Evolutionary conservation across 2,113 vertebrate species (phyloP).

Genomic region (Sapajus apella): DNA sequence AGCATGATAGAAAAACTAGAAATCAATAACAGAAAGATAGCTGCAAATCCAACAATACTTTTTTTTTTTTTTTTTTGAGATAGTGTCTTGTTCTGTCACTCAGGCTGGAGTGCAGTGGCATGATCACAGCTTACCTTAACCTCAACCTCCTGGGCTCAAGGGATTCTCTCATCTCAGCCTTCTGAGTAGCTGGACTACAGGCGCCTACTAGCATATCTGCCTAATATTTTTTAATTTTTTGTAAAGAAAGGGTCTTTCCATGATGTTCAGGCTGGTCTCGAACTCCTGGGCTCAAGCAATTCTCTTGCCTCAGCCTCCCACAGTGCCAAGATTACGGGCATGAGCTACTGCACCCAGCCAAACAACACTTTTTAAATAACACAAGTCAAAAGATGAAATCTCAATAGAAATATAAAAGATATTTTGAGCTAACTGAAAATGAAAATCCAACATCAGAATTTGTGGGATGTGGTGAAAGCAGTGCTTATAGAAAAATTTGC

Average conservation of each 20-base stretch:
- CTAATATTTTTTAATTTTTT: background rate
- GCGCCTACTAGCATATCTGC: background rate
- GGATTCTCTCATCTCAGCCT: background rate
- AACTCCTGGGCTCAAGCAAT: background rate
- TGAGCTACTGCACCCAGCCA: background rate
- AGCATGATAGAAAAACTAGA: background rate
- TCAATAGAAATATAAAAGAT: slow-evolving; percentile 1
- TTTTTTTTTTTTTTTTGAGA: background rate
- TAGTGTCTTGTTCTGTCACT: background rate
- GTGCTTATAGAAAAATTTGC: background rate
- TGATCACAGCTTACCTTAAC: background rate
- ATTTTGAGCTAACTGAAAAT: slow-evolving; percentile 37
- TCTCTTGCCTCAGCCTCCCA: background rate
- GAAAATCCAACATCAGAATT: slow-evolving; percentile 3
- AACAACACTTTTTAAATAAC: background rate
- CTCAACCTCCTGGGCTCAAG: background rate
- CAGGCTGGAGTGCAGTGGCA: background rate
- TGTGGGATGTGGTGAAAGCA: slow-evolving; percentile 1
- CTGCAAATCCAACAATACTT: slow-evolving; percentile 23
- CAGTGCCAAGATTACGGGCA: background rate
- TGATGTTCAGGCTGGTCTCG: background rate
- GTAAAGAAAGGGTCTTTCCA: background rate
- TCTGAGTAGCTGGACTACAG: background rate
- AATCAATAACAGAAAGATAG: background rate
- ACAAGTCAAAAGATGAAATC: background rate